Evolutionary conservation across 1,140 invertebrate genomes (phyloP), one percentile per base, ranked within the genome.

Genomic region (Conus betulinus): DNA sequence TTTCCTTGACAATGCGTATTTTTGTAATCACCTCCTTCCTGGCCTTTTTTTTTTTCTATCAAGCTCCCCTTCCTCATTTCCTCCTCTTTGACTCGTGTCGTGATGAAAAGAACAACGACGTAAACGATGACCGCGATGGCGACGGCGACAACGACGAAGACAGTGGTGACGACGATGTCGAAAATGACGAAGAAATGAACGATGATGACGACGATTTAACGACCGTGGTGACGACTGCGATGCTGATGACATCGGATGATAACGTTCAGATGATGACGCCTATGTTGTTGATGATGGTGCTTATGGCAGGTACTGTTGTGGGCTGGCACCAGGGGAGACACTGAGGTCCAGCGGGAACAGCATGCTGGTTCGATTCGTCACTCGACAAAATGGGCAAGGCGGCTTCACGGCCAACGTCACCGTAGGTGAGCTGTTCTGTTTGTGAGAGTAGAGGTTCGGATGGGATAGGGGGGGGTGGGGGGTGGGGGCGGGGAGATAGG

Each of bases 301-400:
- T 27, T 2, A 1, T 27, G 79, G 25, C 60, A 91, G 90, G 81
- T 91, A 88, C 83, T 91, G 90, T 60, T 91, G 90, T 78, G 88
- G 88, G 4, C 27, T 88, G 39, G 53, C 88, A 0, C 90, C 90
- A 7, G 52, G 57, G 0, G 79, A 25, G 1, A n/a, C 76, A 0
- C 88, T 91, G 7, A 60, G 82, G 51, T 89, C 88, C 20, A 81
- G 85, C 3, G 78, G 86, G 1, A 87, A 88, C 79, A 55, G 83
- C 11, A 89, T 89, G 90, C 25, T 89, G 79, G 86, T 91, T 23
- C 27, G 89, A n/a, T 91, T 91, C 53, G 23, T 84, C 25, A 88
- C 90, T 0, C 63, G 57, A 6, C 79, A 60, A 13, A 78, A 51
- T 1, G 90, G 90, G 4, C 74, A 55, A 27, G 88, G 88, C 11